Base-by-base conservation (phyloP, 2,888 invertebrate genomes). In the Eilema caniola region DNA sequence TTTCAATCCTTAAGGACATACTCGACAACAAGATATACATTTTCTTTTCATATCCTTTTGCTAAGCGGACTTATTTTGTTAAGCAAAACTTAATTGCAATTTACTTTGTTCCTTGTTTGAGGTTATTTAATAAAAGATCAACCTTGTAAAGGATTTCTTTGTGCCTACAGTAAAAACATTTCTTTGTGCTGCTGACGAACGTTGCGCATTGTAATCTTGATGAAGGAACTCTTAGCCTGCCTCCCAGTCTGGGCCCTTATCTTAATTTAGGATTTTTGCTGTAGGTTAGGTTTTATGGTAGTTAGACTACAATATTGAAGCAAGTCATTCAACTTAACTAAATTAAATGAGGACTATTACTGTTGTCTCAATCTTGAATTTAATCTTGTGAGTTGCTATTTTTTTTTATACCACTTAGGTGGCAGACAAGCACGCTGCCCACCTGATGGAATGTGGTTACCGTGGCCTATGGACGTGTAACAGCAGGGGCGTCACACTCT, bases 81-180 rank as follows among this genome's bases (percentile, higher is more conserved):
- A 64, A 74, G 67, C 61, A 63, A 24, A 59, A 41, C 65, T 70
- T 69, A 71, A 76, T 73, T 74, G 70, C 63, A 74, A 76, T 78
- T 76, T 78, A 65, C 67, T 76, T 62, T n/a, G 23, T 71, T 68
- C 12, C 61, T 62, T 62, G 41, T 77, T 69, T 77, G 71, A 61
- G 56, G 64, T 62, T 76, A 68, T 72, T 69, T 62, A 67, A 69
- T 66, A 66, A 70, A 28, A 68, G 41, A 57, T 67, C 41, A 69
- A 59, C 67, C 24, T 70, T 63, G 67, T 67, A 53, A 70, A 75
- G 62, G 56, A 53, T 53, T 53, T 53, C n/a, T 53, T 53, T 53
- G 53, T 53, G 53, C 53, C 53, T 53, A 53, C 53, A 4, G 53
- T 53, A 53, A 53, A 53, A n/a, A 53, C 53, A n/a, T 53, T 65